Evolutionary conservation across 2,888 invertebrate genomes (phyloP).

Genomic region (Aspidiotus rigidus): DNA sequence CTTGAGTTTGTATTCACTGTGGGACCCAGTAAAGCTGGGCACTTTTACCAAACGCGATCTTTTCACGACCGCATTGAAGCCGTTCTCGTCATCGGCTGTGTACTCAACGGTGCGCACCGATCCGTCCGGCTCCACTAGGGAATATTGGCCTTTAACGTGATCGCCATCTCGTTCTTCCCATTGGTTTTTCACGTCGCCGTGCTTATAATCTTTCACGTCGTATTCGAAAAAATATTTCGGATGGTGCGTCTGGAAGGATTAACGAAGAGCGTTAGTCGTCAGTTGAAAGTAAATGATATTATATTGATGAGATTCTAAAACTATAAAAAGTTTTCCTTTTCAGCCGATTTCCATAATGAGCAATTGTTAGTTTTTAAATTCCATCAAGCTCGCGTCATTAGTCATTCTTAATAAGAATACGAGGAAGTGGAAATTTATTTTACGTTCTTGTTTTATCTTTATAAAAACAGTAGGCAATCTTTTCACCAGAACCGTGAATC

Average conservation of each 20-base stretch:
- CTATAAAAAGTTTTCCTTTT: too few relatives aligned
- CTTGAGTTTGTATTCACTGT: constrained; percentile 7
- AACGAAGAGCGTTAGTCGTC: neutral
- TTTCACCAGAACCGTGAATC: too few relatives aligned
- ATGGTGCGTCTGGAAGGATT: constrained; percentile 11
- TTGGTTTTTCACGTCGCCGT: constrained; percentile 31
- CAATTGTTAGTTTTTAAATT: too few relatives aligned
- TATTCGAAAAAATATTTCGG: constrained; percentile 33
- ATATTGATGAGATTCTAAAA: too few relatives aligned
- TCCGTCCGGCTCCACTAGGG: constrained; percentile 30
- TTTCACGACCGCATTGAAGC: constrained; percentile 31
- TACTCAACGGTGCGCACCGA: constrained; percentile 30
- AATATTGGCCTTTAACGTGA: constrained; percentile 31
- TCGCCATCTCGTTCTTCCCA: constrained; percentile 32
- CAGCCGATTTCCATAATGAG: too few relatives aligned
- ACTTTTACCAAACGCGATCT: constrained; percentile 19
- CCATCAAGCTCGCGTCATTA: too few relatives aligned
- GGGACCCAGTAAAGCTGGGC: neutral
- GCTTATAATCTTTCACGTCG: constrained; percentile 29
- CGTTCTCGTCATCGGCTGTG: constrained; percentile 24
- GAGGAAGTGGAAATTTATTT: too few relatives aligned
- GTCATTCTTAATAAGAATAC: too few relatives aligned
- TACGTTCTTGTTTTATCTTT: too few relatives aligned
- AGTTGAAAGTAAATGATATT: too few relatives aligned
- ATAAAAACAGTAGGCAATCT: too few relatives aligned